phyloP scores from a whole-genome alignment of 2,888 invertebrate genomes.

The Osedax frankpressi region DNA sequence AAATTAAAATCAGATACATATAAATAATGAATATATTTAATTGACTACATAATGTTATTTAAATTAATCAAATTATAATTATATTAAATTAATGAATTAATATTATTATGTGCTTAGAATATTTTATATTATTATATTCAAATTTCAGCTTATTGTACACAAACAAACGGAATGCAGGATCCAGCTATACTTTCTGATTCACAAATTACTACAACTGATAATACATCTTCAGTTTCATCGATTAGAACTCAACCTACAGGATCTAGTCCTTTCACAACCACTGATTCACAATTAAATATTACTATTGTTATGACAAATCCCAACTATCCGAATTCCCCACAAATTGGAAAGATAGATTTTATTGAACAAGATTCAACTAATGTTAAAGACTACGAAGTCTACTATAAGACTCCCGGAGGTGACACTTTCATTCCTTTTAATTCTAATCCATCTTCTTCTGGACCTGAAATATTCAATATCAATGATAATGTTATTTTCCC shows the following conservation, averaged over 20 bases:
- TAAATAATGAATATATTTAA: too few relatives aligned
- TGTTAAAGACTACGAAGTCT: constrained; percentile 3
- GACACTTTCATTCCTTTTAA: constrained; percentile 5
- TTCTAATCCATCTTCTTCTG: neutral
- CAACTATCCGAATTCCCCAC: neutral
- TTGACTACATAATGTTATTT: too few relatives aligned
- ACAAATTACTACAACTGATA: neutral
- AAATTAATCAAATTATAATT: too few relatives aligned
- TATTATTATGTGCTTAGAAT: too few relatives aligned
- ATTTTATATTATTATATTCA: neutral
- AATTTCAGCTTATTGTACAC: constrained; percentile 6
- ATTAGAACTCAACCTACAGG: neutral
- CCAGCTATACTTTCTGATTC: neutral
- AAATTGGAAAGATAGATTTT: constrained; percentile 9
- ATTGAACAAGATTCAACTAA: neutral
- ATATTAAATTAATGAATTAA: too few relatives aligned
- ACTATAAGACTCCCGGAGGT: neutral
- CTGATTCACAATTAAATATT: neutral
- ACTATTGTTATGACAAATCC: constrained; percentile 7
- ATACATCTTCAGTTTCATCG: neutral
- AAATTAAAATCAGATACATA: too few relatives aligned
- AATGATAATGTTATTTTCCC: constrained; percentile 8
- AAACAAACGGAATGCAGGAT: constrained; percentile 1
- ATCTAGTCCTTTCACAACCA: neutral
- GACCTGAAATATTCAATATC: constrained; percentile 1